Evolutionary conservation across 2,888 invertebrate species (phyloP), one percentile per base, ranked within the genome.

Genomic region (Tetragonisca angustula): DNA sequence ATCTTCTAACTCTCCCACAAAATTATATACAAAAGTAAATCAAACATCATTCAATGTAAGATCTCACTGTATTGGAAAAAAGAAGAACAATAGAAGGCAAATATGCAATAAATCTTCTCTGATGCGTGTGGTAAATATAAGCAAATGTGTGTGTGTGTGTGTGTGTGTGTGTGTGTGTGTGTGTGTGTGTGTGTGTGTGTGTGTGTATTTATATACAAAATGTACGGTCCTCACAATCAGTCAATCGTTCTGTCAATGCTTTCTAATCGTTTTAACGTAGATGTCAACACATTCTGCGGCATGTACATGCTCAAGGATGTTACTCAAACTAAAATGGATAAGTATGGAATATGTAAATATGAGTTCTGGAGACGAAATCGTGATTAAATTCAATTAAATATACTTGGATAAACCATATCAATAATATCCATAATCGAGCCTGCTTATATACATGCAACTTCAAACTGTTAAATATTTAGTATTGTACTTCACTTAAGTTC

Each of bases 331-430:
- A 77, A 73, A 79, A 79, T 79, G 76, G 61, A 67, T 43, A 81
- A 74, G 69, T 78, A 76, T 77, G 73, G 76, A 81, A 64, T 62
- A 80, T 83, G 79, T 69, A 84, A 83, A 80, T 72, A 81, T 76
- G 85, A 86, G 50, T 73, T 64, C 67, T 59, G 49, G 64, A 43
- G 9, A 75, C 61, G 52, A 76, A 62, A 76, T 56, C 77, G 62
- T 65, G 49, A 64, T 80, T 76, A 69, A 43, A 78, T 61, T 69
- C 4, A 43, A 19, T 79, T 83, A 69, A 81, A 64, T 68, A 77
- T 83, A 85, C 76, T 84, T 80, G 81, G 82, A 88, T 83, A 85
- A 85, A 90, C 80, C 79, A 67, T 79, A 78, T 69, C n/a, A 19
- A 85, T 79, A 69, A 79, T 74, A 71, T 81, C 50, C 71, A 71